Conservation (phyloP, 2,797 vertebrate species). For the Xiphophorus birchmanni region DNA sequence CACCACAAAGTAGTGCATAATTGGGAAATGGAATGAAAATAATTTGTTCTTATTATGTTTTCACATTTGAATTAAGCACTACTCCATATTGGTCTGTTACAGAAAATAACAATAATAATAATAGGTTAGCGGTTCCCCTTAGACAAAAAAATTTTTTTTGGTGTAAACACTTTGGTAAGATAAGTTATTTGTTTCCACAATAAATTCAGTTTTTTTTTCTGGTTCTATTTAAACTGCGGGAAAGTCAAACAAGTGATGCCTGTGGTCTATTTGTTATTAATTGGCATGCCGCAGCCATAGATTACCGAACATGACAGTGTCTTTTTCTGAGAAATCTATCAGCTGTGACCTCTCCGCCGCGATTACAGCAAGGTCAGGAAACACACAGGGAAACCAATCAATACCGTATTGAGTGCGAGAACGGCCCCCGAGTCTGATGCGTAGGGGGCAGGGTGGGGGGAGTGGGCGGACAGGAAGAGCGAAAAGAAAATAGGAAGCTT, state of each 20-base stretch:
- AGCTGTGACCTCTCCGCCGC: constrained; percentile 68
- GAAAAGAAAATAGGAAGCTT: constrained; percentile 23
- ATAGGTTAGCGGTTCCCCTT: not conserved
- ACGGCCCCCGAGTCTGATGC: constrained; percentile 45
- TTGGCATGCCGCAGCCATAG: constrained; percentile 73
- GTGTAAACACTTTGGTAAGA: not conserved
- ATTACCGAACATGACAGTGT: constrained; percentile 79
- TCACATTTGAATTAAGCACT: not conserved
- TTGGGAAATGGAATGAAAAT: not conserved
- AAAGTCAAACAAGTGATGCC: constrained; percentile 53
- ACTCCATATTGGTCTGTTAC: not conserved
- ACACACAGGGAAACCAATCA: constrained; percentile 76
- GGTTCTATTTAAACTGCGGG: constrained; percentile 36
- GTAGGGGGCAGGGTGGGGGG: too few species aligned
- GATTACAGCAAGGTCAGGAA: constrained; percentile 81
- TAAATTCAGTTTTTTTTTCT: constrained; percentile 9
- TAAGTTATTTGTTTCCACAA: not conserved
- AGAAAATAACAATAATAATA: not conserved
- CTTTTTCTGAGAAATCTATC: constrained; percentile 79
- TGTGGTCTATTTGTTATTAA: constrained; percentile 67
- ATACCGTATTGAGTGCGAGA: constrained; percentile 73
- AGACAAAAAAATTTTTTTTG: not conserved
- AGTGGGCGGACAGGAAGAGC: constrained; percentile 21
- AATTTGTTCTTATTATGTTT: not conserved
- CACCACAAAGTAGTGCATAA: not conserved